A percentile compares a stretch with the other conserved stretches of the same genome.
These are phyloP conservation scores for Mastomys natalensis DNA, from an alignment of 2,113 vertebrate species.

Conservation along the genomic window DNA sequence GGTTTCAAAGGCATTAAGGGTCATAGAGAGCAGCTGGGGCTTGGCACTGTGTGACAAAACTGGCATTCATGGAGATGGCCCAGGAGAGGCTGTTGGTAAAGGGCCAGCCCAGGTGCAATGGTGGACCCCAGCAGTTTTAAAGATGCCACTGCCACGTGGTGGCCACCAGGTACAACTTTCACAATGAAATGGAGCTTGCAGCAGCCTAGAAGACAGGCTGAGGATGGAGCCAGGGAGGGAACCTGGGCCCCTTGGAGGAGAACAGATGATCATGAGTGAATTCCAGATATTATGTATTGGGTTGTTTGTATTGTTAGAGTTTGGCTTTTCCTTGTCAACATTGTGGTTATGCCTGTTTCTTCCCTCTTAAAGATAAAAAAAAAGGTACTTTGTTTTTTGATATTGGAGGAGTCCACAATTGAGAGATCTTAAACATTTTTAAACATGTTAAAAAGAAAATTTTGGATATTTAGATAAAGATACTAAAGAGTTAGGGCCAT, in stretches of 20 bases:
- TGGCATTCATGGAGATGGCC: background rate
- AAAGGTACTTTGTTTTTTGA: background rate
- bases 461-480: background rate
- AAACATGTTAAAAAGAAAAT: background rate
- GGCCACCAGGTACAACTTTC: background rate
- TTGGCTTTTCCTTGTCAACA: background rate
- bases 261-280: background rate
- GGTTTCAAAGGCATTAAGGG: background rate
- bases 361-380: background rate
- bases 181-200: background rate
- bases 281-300: background rate
- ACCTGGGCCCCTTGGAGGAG: background rate
- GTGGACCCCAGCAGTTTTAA: background rate
- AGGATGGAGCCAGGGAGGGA: background rate
- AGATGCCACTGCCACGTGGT: background rate
- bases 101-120: background rate
- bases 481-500: background rate
- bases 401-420: background rate
- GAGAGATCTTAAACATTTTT: background rate
- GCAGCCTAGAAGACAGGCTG: background rate
- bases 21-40: background rate
- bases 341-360: background rate
- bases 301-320: background rate
- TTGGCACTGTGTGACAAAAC: background rate
- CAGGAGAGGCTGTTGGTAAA: background rate